Percentiles rank a stretch among this genome's conserved stretches.
phyloP scores from a whole-genome alignment of 2,797 vertebrate species.

The Tragelaphus eurycerus region DNA sequence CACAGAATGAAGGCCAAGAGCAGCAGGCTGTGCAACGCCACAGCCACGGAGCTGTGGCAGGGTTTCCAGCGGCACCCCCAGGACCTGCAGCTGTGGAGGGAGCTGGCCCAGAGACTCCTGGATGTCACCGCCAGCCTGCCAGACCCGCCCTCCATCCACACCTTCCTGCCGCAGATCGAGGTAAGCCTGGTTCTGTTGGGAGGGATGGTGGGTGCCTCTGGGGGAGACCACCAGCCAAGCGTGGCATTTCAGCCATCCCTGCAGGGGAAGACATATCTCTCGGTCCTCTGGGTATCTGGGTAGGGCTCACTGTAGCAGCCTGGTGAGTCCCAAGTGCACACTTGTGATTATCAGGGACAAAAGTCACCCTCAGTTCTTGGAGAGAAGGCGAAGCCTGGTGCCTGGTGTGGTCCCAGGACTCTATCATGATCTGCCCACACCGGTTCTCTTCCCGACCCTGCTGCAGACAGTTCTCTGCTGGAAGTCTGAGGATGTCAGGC shows the following conservation, averaged over 20 bases:
- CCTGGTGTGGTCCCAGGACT: background rate
- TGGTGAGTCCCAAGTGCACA: no score
- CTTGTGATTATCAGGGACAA: background rate
- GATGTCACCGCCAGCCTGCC: constrained; percentile 84
- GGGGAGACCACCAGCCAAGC: background rate
- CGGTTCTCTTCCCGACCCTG: background rate
- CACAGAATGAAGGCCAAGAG: constrained; percentile 89
- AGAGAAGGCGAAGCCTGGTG: background rate
- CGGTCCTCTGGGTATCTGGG: rapidly evolving
- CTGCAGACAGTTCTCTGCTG: background rate
- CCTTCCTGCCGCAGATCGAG: constrained; percentile 89
- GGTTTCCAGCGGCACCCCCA: constrained; percentile 88
- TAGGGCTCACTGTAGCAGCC: rapidly evolving
- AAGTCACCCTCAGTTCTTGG: background rate
- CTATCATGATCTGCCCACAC: background rate
- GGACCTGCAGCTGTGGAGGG: constrained; percentile 88
- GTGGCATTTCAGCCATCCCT: background rate
- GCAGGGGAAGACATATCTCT: background rate
- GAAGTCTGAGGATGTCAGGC: background rate
- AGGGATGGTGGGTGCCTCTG: rapidly evolving
- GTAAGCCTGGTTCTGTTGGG: constrained; percentile 76
- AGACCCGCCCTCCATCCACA: constrained; percentile 86
- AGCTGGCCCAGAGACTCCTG: constrained; percentile 85
- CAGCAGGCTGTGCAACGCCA: constrained; percentile 85
- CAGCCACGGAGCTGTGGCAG: constrained; percentile 84